A percentile compares a stretch with the other conserved stretches of the same genome.
phyloP scores from a whole-genome alignment of 23 tunicate species.

The Aplidium turbinatum region DNA sequence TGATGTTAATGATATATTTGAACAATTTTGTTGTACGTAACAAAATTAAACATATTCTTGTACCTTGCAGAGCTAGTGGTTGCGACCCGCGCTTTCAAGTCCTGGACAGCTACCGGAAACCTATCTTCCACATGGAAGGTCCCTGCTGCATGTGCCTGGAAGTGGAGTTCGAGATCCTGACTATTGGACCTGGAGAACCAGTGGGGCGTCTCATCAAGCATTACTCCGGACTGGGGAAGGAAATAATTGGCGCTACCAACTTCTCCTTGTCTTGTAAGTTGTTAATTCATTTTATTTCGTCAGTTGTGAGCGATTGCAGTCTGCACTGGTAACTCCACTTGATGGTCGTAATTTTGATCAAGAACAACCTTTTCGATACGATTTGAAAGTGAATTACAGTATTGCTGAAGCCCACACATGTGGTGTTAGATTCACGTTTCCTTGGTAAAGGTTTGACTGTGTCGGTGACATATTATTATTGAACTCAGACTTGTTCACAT shows the following conservation, averaged over 20 bases:
- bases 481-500: no score
- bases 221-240: not conserved
- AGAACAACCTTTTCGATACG: no score
- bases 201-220: not conserved
- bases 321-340: no score
- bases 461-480: no score
- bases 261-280: not conserved
- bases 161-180: not conserved
- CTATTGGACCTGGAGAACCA: not conserved
- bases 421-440: no score
- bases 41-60: not conserved
- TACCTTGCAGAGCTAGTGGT: not conserved
- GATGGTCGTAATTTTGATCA: no score
- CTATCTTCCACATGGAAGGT: not conserved
- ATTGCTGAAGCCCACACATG: no score
- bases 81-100: not conserved
- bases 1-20: no score
- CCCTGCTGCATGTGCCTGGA: not conserved
- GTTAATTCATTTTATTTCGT: not conserved
- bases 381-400: no score
- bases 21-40: no score
- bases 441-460: no score
- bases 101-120: not conserved
- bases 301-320: no score
- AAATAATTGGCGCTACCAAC: not conserved